Base-by-base conservation (phyloP, 2,888 invertebrate species). In the Melanchra persicariae region DNA sequence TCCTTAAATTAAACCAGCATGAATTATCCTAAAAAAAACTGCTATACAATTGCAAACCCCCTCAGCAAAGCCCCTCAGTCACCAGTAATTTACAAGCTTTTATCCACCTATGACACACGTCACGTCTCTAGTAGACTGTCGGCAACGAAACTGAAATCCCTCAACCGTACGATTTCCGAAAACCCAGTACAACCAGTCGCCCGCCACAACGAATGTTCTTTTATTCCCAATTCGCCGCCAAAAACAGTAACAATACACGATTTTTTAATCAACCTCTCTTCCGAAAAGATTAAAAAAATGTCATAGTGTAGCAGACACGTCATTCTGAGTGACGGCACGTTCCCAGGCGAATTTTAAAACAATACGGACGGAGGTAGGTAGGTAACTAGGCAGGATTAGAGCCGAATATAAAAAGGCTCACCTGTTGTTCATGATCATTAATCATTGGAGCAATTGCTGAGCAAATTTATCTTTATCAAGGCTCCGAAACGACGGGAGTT, bases 381-480 rank as follows among this genome's bases (percentile, higher is more conserved):
- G 55, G 43, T 79, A 81, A 74, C 79, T 75, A 81, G 81, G 54
- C 63, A 26, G 66, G 79, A 85, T 85, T 85, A 85, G 77, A 64
- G 77, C 40, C 57, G 62, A 74, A 83, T 81, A 80, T 80, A 83
- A 83, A 85, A 83, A 77, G 79, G 76, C 69, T 77, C 77, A 84
- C 85, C 85, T 85, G 85, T 85, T 84, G 85, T 85, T 72, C 79
- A 70, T 76, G 64, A 74, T 83, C 90, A 89, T 92, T 90, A 91
- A 92, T 91, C 91, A 90, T 88, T 49, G 70, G 40, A 78, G 86
- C 86, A 85, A 87, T 87, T 81, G 84, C 82, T 73, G 70, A 81
- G 73, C 78, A 80, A 90, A 91, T 91, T 91, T 87, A 90, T 91
- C 91, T 91, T 91, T 89, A 91, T 91, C 90, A 91, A 82, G 82